Evolutionary conservation across 1,140 invertebrate species (phyloP).

Genomic region (Amyelois transitella): DNA sequence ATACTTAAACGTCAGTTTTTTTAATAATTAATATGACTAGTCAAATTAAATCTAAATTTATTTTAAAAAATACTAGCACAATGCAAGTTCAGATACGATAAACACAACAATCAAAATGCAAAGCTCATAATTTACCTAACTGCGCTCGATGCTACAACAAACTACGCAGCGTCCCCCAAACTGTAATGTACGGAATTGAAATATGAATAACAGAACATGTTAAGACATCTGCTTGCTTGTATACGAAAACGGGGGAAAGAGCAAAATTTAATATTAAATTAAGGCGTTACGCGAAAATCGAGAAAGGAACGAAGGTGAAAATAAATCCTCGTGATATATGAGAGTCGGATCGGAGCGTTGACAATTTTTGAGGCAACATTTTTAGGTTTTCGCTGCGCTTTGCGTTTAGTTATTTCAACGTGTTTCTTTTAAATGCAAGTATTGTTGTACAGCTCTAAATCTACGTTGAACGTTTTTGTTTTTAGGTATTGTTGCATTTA

Average conservation of each 20-base stretch:
- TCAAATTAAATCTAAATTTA: too few species aligned
- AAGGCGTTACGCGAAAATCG: constrained; percentile 68
- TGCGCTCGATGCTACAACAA: background rate
- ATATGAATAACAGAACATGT: constrained; percentile 64
- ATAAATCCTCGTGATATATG: constrained; percentile 71
- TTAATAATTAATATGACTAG: too few species aligned
- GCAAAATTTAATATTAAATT: constrained; percentile 73
- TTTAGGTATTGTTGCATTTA: background rate
- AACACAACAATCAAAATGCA: background rate
- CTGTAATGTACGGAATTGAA: constrained; percentile 45
- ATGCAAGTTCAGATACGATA: too few species aligned
- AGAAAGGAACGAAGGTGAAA: constrained; percentile 62
- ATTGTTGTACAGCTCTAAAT: background rate
- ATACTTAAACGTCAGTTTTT: too few species aligned
- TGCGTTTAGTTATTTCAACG: constrained; percentile 18
- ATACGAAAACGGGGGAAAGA: constrained; percentile 33
- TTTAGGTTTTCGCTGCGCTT: constrained; percentile 36
- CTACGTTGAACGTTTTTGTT: background rate
- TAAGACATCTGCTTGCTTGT: constrained; percentile 57
- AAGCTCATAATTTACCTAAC: background rate
- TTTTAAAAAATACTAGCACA: too few species aligned
- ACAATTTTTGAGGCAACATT: constrained; percentile 67
- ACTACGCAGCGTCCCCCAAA: constrained; percentile 5
- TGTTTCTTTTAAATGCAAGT: background rate
- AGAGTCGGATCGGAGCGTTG: constrained; percentile 48